Percentiles rank a stretch among this genome's conserved stretches.
These are phyloP conservation scores for Lycodopsis pacificus DNA, from an alignment of 2,797 vertebrate genomes.

Conservation along the genomic window DNA sequence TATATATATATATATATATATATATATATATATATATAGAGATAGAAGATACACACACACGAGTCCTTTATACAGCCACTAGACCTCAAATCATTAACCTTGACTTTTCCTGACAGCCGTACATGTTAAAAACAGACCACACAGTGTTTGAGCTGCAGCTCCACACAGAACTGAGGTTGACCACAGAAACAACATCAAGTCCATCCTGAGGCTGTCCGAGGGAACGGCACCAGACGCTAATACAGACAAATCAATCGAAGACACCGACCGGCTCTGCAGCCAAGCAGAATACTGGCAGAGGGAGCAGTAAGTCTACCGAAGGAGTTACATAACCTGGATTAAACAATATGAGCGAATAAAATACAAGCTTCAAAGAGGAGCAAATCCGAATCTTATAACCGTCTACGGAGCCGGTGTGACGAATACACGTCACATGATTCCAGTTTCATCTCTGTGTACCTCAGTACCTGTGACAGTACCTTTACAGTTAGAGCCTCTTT, in stretches of 20 bases:
- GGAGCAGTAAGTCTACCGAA: conserved; percentile 4
- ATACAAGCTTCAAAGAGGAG: neutral
- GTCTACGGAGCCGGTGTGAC: neutral
- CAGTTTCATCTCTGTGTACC: neutral
- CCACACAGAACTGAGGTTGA: neutral
- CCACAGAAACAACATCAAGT: neutral
- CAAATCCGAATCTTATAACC: neutral
- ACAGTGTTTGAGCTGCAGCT: neutral
- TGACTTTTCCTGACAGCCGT: neutral
- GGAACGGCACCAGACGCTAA: neutral
- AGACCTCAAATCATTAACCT: neutral
- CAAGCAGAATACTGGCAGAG: conserved; percentile 30
- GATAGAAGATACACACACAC: neutral
- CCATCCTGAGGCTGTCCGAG: neutral
- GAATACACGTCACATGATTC: neutral
- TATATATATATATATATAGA: too few species aligned
- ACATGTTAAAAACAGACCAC: neutral
- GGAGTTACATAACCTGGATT: conserved; percentile 41
- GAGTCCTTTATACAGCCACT: neutral
- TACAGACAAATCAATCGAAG: neutral
- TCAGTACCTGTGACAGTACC: too few species aligned
- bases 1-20: too few species aligned
- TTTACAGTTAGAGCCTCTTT: neutral
- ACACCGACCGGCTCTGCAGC: neutral
- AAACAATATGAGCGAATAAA: conserved; percentile 15